Evolutionary conservation across 2,888 invertebrate genomes (phyloP).

Genomic region (Chelonus formosanus): DNA sequence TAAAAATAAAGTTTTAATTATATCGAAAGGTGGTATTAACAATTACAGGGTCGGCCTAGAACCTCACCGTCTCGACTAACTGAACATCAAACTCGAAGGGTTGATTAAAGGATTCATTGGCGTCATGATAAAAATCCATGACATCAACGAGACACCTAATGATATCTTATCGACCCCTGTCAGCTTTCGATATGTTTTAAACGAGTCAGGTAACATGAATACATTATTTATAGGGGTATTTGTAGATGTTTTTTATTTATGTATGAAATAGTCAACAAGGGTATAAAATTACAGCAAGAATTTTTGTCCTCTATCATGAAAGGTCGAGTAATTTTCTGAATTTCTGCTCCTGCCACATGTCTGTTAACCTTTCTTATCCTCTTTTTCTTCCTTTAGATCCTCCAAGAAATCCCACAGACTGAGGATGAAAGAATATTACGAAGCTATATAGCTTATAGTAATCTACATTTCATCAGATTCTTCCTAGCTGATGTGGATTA

Average conservation of each 20-base stretch:
- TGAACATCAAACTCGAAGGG: neutral
- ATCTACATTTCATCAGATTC: conserved; percentile 2
- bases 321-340: conserved; percentile 4
- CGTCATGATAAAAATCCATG: neutral
- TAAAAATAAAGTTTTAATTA: conserved; percentile 1
- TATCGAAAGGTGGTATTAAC: neutral
- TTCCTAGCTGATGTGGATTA: neutral
- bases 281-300: conserved; percentile 4
- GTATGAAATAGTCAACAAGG: too few relatives aligned
- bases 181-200: too few relatives aligned
- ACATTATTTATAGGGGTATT: too few relatives aligned
- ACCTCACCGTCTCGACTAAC: neutral
- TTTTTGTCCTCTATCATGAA: neutral
- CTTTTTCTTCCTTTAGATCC: conserved; percentile 4
- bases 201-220: too few relatives aligned
- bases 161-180: too few relatives aligned
- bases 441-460: neutral
- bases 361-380: neutral
- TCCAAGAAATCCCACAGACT: neutral
- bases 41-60: neutral
- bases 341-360: conserved; percentile 1
- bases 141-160: too few relatives aligned
- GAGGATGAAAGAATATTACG: conserved; percentile 2
- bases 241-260: too few relatives aligned
- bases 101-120: conserved; percentile 7